Evolutionary conservation across 2,797 vertebrate genomes (phyloP).

Genomic region (Passerculus sandwichensis): DNA sequence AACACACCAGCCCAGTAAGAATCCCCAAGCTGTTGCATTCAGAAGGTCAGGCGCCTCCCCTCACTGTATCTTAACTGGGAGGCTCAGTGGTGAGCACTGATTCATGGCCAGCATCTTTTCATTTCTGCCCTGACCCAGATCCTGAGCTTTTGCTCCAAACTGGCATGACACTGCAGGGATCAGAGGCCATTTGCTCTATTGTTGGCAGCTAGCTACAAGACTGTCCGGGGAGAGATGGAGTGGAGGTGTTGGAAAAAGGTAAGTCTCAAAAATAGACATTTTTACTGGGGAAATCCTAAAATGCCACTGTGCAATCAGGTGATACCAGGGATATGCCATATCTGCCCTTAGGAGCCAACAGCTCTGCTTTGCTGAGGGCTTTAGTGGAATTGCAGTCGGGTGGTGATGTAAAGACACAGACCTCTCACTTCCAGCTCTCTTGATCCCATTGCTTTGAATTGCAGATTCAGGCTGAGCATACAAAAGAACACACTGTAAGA

Average conservation of each 20-base stretch:
- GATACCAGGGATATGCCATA: background rate
- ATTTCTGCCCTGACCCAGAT: background rate
- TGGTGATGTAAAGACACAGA: background rate
- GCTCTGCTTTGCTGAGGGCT: background rate
- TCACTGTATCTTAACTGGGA: background rate
- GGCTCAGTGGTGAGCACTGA: background rate
- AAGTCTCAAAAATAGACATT: background rate
- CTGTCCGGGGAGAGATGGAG: background rate
- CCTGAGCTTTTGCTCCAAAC: background rate
- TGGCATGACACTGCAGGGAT: background rate
- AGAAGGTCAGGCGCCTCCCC: background rate
- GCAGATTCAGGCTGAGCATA: background rate
- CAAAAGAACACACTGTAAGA: background rate
- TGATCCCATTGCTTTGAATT: background rate
- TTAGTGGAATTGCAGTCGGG: rapidly evolving
- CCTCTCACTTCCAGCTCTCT: background rate
- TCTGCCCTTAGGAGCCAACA: background rate
- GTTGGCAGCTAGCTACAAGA: background rate
- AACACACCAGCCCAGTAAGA: background rate
- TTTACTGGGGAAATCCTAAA: conserved; percentile 1
- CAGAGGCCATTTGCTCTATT: background rate
- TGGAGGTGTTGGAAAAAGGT: background rate
- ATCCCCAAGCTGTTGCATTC: background rate
- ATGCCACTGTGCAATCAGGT: background rate
- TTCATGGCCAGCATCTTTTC: background rate